A percentile compares a stretch with the other conserved stretches of the same genome.
Evolutionary conservation across 2,797 vertebrate species (phyloP).

Genomic region (Chromobotia macracanthus): DNA sequence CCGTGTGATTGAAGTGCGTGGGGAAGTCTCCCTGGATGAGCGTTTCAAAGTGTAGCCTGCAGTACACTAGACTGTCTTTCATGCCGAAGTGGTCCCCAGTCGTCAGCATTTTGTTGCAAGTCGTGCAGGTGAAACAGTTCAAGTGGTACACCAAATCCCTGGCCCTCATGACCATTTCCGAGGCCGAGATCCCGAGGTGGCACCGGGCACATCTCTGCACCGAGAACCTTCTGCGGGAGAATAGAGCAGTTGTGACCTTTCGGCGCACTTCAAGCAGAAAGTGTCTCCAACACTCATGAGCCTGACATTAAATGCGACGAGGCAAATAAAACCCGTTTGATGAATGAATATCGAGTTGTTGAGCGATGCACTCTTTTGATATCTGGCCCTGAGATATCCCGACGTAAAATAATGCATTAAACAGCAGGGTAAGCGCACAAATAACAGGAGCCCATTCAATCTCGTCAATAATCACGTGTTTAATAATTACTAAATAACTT

Average conservation of each 20-base stretch:
- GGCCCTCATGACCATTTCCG: constrained; percentile 99
- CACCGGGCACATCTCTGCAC: constrained; percentile 97
- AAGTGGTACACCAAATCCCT: constrained; percentile 97
- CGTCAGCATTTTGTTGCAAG: constrained; percentile 97
- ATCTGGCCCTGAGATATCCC: neutral
- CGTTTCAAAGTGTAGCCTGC: constrained; percentile 97
- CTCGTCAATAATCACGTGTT: neutral
- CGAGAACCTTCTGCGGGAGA: constrained; percentile 92
- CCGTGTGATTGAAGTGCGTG: constrained; percentile 92
- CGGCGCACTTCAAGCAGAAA: constrained; percentile 37
- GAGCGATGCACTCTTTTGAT: neutral
- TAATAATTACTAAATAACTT: constrained; percentile 29
- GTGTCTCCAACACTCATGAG: constrained; percentile 3
- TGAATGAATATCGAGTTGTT: neutral
- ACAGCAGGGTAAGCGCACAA: neutral
- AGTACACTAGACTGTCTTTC: constrained; percentile 99
- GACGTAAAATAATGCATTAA: neutral
- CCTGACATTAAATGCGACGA: constrained; percentile 11
- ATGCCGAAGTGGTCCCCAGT: constrained; percentile 99
- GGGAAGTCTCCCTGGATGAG: constrained; percentile 97
- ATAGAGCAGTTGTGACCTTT: constrained; percentile 67
- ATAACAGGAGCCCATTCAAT: neutral
- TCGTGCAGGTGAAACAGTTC: constrained; percentile 97
- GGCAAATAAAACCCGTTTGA: neutral
- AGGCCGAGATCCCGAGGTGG: constrained; percentile 97